phyloP scores from a whole-genome alignment of 2,797 vertebrate genomes.

The Onychomys leucogaster region DNA sequence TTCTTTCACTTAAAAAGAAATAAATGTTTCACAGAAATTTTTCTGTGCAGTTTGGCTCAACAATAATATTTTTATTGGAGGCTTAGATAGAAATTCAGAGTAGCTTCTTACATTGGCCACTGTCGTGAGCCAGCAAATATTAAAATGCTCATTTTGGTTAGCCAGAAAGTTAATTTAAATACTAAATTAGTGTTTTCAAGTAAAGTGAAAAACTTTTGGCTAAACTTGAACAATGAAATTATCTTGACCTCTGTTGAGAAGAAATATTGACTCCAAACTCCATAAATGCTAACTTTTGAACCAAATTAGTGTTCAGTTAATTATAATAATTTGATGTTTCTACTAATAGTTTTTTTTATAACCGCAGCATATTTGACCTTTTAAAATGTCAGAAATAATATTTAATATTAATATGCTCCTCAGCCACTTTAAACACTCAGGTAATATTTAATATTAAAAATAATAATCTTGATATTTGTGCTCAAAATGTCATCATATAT shows the following conservation, averaged over 20 bases:
- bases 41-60: constrained; percentile 17
- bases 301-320: constrained; percentile 85
- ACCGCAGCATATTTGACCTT: constrained; percentile 88
- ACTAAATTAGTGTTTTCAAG: constrained; percentile 70
- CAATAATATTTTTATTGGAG: constrained; percentile 67
- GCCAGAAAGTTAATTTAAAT: constrained; percentile 50
- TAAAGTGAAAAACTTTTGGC: constrained; percentile 65
- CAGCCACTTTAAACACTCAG: constrained; percentile 89
- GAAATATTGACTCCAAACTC: constrained; percentile 80
- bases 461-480: constrained; percentile 90
- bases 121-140: constrained; percentile 62
- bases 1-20: constrained; percentile 45
- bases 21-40: neutral
- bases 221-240: constrained; percentile 78
- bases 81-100: constrained; percentile 52
- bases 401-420: constrained; percentile 90
- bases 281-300: constrained; percentile 84
- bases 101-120: neutral
- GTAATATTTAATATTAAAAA: constrained; percentile 90
- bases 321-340: constrained; percentile 87
- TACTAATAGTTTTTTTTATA: constrained; percentile 84
- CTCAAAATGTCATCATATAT: constrained; percentile 90
- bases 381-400: constrained; percentile 90
- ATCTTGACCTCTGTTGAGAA: constrained; percentile 80
- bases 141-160: constrained; percentile 53